Evolutionary conservation across 2,113 vertebrate genomes (phyloP), one percentile per base, ranked within the genome.

Genomic region (Percina caprodes): DNA sequence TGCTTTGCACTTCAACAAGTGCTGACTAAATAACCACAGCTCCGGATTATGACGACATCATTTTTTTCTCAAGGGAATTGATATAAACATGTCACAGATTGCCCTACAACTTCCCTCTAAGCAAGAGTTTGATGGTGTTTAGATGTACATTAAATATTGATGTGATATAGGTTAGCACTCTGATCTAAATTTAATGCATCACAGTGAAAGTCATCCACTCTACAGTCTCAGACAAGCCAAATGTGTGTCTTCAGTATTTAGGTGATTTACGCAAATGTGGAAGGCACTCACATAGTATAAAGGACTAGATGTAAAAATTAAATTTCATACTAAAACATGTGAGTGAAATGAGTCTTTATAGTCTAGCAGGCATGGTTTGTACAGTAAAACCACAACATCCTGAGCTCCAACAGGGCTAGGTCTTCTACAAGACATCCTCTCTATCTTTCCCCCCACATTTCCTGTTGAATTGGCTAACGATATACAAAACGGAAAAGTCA

Each of bases 311-410:
- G 51, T 39, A 63, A 81, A 65, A 52, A 39, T 52, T 10, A 24
- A 6, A 58, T 35, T 45, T 54, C 18, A 58, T 23, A 19, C 6
- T 6, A 26, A 73, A 59, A 56, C 19, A 2, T 5, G 3, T 21
- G 15, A 23, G 16, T 60, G 5, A 7, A 6, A 24, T 13, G 13
- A 23, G 24, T 46, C 9, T 12, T 21, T 46, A 46, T 18, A 35
- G n/a, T 52, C 0, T 21, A 61, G 33, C 12, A 88, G 21, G 33
- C 14, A 0, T 1, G 0, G 0, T 9, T 24, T 45, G 11, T 18
- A 63, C n/a, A 77, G 45, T 56, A 14, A 54, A 85, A 86, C 86
- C 88, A 87, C 91, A 84, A 83, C 80, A 87, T 89, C 87, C 87
- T 89, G 87, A 70, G 69, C 54, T 59, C 24, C 16, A 65, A 59